Evolutionary conservation across 35 echinoderm and acorn worm genomes (phyloP).

Genomic region (Apostichopus japonicus): DNA sequence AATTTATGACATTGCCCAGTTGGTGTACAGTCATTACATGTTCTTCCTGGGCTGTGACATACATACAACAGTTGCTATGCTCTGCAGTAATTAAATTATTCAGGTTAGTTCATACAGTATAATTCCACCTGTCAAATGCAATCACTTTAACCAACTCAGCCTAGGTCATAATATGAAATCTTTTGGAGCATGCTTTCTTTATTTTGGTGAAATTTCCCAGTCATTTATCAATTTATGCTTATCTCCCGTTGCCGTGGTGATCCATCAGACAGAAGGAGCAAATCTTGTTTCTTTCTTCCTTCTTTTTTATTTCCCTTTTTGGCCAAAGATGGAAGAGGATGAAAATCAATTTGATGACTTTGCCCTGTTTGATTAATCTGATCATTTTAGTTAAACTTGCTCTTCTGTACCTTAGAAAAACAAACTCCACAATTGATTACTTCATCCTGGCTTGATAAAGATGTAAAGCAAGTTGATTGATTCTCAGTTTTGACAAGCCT

Average conservation of each 20-base stretch:
- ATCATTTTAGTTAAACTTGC: too few relatives aligned
- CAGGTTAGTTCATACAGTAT: not conserved
- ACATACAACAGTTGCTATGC: not conserved
- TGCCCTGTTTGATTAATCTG: not conserved
- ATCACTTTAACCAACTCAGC: not conserved
- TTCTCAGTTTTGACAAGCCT: too few relatives aligned
- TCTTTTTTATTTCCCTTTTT: not conserved
- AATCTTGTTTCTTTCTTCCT: not conserved
- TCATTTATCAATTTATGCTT: not conserved
- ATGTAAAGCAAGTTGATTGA: too few relatives aligned
- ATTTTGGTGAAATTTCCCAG: not conserved
- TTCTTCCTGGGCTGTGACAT: not conserved
- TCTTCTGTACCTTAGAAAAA: too few relatives aligned
- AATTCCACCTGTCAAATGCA: not conserved
- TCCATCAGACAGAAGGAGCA: not conserved
- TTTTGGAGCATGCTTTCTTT: too few relatives aligned
- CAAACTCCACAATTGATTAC: too few relatives aligned
- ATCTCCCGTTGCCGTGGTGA: not conserved
- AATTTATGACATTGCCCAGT: too few relatives aligned
- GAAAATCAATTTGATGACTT: not conserved
- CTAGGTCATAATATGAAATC: too few relatives aligned
- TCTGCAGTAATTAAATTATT: not conserved
- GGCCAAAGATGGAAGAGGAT: not conserved
- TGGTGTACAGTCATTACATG: not conserved
- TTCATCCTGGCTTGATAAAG: too few relatives aligned